A percentile compares a stretch with the other conserved stretches of the same genome.
Conservation (phyloP, 2,797 vertebrate genomes). For the Melanotaenia pygmaea region DNA sequence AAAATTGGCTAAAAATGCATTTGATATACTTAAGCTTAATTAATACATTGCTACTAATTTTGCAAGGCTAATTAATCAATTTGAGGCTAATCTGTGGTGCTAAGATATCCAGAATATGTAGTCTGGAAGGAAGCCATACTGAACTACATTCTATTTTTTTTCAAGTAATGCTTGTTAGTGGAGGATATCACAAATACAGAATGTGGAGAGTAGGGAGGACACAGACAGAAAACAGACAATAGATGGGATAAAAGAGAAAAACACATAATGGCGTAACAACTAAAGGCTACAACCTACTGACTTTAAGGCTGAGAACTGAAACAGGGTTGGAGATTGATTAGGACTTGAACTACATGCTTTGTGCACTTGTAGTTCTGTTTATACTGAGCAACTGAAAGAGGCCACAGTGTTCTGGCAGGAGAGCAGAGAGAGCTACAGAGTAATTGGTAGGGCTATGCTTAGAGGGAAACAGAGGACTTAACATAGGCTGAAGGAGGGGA, state of each 20-base stretch:
- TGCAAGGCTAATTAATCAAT: slow-evolving; percentile 79
- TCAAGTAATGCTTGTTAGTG: slow-evolving; percentile 16
- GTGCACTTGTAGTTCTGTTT: slow-evolving; percentile 66
- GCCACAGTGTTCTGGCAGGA: slow-evolving; percentile 64
- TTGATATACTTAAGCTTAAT: slow-evolving; percentile 79
- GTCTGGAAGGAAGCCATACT: slow-evolving; percentile 38
- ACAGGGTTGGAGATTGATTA: slow-evolving; percentile 57
- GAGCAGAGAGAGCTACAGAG: slow-evolving; percentile 55
- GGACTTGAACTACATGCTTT: slow-evolving; percentile 69
- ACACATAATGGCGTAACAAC: slow-evolving; percentile 18
- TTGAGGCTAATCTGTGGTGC: slow-evolving; percentile 63
- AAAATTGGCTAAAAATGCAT: slow-evolving; percentile 73
- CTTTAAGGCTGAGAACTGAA: slow-evolving; percentile 42
- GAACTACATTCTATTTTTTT: slow-evolving; percentile 36
- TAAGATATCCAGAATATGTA: slow-evolving; percentile 66
- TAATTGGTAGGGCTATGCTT: slow-evolving; percentile 66
- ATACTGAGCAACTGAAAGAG: slow-evolving; percentile 63
- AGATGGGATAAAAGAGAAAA: slow-evolving; percentile 9
- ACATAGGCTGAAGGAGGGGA: slow-evolving; percentile 52
- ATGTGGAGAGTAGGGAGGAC: background rate
- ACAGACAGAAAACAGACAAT: slow-evolving; percentile 6
- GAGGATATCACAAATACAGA: slow-evolving; percentile 12
- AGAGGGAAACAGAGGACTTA: slow-evolving; percentile 57
- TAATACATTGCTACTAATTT: slow-evolving; percentile 81
- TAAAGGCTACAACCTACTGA: slow-evolving; percentile 29